Base-by-base conservation (phyloP, 1,140 invertebrate species). In the Ips nitidus region DNA sequence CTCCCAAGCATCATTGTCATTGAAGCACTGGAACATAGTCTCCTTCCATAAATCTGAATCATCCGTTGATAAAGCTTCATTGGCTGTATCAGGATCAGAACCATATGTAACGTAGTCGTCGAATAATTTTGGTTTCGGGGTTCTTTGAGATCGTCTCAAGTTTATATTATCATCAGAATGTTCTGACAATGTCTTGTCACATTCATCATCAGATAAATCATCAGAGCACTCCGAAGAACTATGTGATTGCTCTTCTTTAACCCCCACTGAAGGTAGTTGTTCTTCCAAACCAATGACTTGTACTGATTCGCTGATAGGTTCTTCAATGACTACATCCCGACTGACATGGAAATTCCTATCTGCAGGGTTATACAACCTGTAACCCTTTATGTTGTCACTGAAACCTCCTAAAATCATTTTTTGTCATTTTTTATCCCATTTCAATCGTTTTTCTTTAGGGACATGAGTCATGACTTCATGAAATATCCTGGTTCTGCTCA, bases 1-100 rank as follows among this genome's bases (percentile, higher is more conserved):
- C 22, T 77, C 76, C 80, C 80, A 81, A 2, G 75, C 75, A 41
- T 75, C 60, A 72, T 79, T 78, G 38, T 77, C 73, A 65, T 75
- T 42, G 57, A 80, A 77, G 8, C 74, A 72, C 2, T 72, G 53
- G n/a, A 72, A 22, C 75, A 80, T 77, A 2, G 76, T 75, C 22
- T 70, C 66, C 36, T 70, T 75, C 75, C 76, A 80, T 5, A 71
- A 73, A 7, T 78, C 73, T 59, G 36, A 71, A 45, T 77, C 72
- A 45, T 67, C 63, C 38, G 74, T 58, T 37, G 66, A 37, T 60
- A 75, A 68, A 7, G 76, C 78, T 67, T 75, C 72, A 69, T 58
- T 69, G 52, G 67, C 52, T 2, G 57, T 57, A 22, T 22, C 55
- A 69, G 74, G 73, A 47, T 42, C 70, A 52, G 56, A 38, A 37